Evolutionary conservation across 1,140 invertebrate genomes (phyloP).

Genomic region (Cydia splendana): DNA sequence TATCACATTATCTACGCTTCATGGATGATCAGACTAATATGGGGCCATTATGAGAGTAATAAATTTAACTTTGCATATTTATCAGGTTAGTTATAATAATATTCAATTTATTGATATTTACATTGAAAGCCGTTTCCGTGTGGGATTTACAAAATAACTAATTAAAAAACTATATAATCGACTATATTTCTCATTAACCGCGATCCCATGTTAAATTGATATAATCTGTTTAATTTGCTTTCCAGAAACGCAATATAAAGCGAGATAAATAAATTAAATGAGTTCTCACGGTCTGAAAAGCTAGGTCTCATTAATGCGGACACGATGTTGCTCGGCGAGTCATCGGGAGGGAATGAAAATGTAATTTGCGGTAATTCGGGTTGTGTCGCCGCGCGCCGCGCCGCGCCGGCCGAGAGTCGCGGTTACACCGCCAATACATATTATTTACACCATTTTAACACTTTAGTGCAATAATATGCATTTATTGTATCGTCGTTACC

Average conservation of each 20-base stretch:
- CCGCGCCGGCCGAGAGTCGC: constrained; percentile 6
- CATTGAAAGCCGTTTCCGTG: background rate
- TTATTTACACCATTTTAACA: constrained; percentile 10
- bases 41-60: background rate
- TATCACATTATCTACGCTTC: constrained; percentile 30
- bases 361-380: constrained; percentile 62
- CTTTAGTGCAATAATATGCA: background rate
- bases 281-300: constrained; percentile 31
- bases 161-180: background rate
- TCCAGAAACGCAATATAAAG: constrained; percentile 4
- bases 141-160: background rate
- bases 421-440: constrained; percentile 6
- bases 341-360: constrained; percentile 61
- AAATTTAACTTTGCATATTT: constrained; percentile 27
- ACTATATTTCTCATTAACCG: background rate
- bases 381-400: constrained; percentile 38
- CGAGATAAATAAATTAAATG: background rate
- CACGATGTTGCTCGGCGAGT: constrained; percentile 33
- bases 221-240: background rate
- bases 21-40: constrained; percentile 12
- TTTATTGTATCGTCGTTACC: background rate
- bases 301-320: constrained; percentile 25
- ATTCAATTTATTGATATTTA: background rate
- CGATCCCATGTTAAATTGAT: background rate
- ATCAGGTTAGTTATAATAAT: constrained; percentile 13